A percentile compares a stretch with the other conserved stretches of the same genome.
Conservation (phyloP, 2,888 invertebrate species). For the Tortricodes alternella region DNA sequence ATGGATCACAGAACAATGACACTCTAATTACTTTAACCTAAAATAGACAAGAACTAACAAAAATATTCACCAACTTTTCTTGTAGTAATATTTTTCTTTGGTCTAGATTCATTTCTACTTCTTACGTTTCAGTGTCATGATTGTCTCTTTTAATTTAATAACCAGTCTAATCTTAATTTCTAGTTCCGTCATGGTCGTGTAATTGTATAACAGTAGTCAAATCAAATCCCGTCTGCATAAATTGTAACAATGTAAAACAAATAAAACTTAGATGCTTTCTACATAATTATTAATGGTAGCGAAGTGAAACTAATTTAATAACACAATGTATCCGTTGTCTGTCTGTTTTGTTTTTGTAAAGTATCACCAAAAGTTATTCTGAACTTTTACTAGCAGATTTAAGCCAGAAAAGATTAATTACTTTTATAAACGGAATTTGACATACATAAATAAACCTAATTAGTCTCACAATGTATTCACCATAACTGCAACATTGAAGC, state of each 20-base stretch:
- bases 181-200: conserved; percentile 10
- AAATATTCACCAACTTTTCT: no score
- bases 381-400: no score
- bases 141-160: not conserved
- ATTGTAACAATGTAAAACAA: conserved; percentile 6
- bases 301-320: conserved; percentile 7
- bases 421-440: no score
- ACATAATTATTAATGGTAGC: conserved; percentile 26
- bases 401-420: no score
- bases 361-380: no score
- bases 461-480: no score
- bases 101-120: not conserved
- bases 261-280: conserved; percentile 23
- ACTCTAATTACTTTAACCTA: not conserved
- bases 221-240: not conserved
- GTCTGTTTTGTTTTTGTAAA: no score
- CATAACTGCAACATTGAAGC: no score
- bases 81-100: not conserved
- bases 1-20: not conserved
- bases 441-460: no score
- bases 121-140: no score
- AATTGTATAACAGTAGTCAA: not conserved
- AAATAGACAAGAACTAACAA: no score
- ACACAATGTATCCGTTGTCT: not conserved
- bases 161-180: not conserved